These are phyloP conservation scores for Pomacea maculata DNA, from an alignment of 1,140 invertebrate species.

Conservation along the genomic window DNA sequence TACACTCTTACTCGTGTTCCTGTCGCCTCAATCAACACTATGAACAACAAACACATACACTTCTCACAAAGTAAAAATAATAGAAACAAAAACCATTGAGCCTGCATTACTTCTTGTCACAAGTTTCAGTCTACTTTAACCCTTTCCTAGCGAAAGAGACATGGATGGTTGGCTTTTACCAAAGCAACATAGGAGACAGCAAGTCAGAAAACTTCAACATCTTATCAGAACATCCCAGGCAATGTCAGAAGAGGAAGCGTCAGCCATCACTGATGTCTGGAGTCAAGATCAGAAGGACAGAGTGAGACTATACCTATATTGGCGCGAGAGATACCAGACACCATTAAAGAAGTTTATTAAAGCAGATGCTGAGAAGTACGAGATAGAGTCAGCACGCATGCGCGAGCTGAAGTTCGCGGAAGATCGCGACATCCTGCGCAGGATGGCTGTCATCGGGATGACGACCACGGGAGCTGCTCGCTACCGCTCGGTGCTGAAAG, in stretches of 20 bases:
- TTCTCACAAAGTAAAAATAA: too few species aligned
- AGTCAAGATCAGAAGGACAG: slow-evolving; percentile 9
- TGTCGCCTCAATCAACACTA: too few species aligned
- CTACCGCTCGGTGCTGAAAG: slow-evolving; percentile 32
- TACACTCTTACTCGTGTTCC: too few species aligned
- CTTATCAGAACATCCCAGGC: slow-evolving; percentile 24
- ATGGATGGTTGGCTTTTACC: background rate
- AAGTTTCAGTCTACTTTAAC: background rate
- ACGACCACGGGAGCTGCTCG: slow-evolving; percentile 58
- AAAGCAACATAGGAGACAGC: background rate
- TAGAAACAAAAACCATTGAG: too few species aligned
- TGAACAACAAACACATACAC: too few species aligned
- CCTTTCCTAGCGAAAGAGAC: background rate
- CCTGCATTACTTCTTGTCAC: background rate
- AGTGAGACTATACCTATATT: slow-evolving; percentile 26
- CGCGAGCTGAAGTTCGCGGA: slow-evolving; percentile 10
- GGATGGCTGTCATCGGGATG: slow-evolving; percentile 46
- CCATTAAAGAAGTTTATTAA: background rate
- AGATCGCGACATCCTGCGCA: slow-evolving; percentile 24
- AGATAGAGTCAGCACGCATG: background rate
- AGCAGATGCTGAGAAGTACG: slow-evolving; percentile 13
- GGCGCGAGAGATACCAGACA: slow-evolving; percentile 12
- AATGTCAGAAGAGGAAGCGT: slow-evolving; percentile 26
- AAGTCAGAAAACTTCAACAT: background rate
- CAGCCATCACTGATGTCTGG: slow-evolving; percentile 21